Percentiles rank a stretch among this genome's conserved stretches.
These are phyloP conservation scores for Tromatobia lineatoria DNA, from an alignment of 2,888 invertebrate species.

Conservation along the genomic window DNA sequence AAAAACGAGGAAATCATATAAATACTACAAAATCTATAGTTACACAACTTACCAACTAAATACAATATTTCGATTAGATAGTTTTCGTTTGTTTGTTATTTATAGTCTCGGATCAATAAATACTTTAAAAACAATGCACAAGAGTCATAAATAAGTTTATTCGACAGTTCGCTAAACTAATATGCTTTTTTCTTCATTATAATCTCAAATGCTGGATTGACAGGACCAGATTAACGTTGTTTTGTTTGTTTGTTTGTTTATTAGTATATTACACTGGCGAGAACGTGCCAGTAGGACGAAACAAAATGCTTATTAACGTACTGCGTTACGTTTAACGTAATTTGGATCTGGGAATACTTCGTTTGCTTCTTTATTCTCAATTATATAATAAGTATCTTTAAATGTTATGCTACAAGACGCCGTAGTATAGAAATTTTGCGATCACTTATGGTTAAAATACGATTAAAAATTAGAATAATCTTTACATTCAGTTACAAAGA, in stretches of 20 bases:
- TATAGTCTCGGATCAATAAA: slow-evolving; percentile 80
- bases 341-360: slow-evolving; percentile 51
- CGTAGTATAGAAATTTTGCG: slow-evolving; percentile 62
- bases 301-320: slow-evolving; percentile 58
- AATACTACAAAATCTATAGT: slow-evolving; percentile 78
- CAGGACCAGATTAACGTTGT: slow-evolving; percentile 65
- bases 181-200: slow-evolving; percentile 49
- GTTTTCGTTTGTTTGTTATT: slow-evolving; percentile 71
- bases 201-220: slow-evolving; percentile 75
- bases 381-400: slow-evolving; percentile 65
- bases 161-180: slow-evolving; percentile 9
- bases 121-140: slow-evolving; percentile 65
- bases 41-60: slow-evolving; percentile 75
- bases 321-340: slow-evolving; percentile 60
- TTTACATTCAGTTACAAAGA: slow-evolving; percentile 65
- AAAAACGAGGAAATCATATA: slow-evolving; percentile 72
- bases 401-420: slow-evolving; percentile 73
- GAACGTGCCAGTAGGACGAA: slow-evolving; percentile 51
- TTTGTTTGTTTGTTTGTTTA: slow-evolving; percentile 32
- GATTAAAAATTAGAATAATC: slow-evolving; percentile 63
- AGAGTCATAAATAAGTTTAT: slow-evolving; percentile 25
- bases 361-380: slow-evolving; percentile 45
- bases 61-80: slow-evolving; percentile 76
- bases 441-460: slow-evolving; percentile 61
- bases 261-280: slow-evolving; percentile 69